phyloP scores from a whole-genome alignment of 1,140 invertebrate genomes.

The Drosophila pruinosa region DNA sequence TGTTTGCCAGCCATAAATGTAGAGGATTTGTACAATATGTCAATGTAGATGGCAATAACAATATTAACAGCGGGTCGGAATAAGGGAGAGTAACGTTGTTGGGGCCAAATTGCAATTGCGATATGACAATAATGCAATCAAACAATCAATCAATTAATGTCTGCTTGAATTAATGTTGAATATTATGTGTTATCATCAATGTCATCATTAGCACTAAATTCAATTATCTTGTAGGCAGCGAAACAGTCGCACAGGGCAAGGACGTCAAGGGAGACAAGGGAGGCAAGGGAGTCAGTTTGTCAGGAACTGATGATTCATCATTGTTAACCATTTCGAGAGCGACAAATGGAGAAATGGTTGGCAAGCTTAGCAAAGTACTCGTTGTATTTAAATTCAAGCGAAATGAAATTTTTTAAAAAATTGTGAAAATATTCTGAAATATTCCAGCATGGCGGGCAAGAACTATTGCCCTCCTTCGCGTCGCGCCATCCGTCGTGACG shows the following conservation, averaged over 20 bases:
- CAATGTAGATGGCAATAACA: slow-evolving; percentile 18
- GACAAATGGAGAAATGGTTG: not conserved
- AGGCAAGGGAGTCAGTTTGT: not conserved
- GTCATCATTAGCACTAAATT: slow-evolving; percentile 81
- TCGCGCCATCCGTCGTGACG: not conserved
- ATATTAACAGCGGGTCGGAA: not conserved
- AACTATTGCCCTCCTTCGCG: not conserved
- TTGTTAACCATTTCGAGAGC: slow-evolving; percentile 36
- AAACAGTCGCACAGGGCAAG: not conserved
- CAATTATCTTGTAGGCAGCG: slow-evolving; percentile 54
- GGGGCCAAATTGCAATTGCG: slow-evolving; percentile 62
- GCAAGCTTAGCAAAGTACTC: not conserved
- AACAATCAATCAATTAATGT: slow-evolving; percentile 81
- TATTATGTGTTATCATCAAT: slow-evolving; percentile 75
- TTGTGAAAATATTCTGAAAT: not conserved
- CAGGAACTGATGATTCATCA: slow-evolving; percentile 63
- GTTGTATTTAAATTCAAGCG: not conserved
- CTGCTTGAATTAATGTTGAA: slow-evolving; percentile 74
- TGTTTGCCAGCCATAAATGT: slow-evolving; percentile 22
- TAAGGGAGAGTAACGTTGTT: not conserved
- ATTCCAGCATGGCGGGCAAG: not conserved
- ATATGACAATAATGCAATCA: slow-evolving; percentile 81
- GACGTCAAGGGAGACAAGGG: too few relatives aligned
- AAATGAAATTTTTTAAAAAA: slow-evolving; percentile 10
- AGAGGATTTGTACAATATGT: slow-evolving; percentile 26